Evolutionary conservation across 1,140 invertebrate species (phyloP).

Genomic region (Scaptomyza hsui): DNA sequence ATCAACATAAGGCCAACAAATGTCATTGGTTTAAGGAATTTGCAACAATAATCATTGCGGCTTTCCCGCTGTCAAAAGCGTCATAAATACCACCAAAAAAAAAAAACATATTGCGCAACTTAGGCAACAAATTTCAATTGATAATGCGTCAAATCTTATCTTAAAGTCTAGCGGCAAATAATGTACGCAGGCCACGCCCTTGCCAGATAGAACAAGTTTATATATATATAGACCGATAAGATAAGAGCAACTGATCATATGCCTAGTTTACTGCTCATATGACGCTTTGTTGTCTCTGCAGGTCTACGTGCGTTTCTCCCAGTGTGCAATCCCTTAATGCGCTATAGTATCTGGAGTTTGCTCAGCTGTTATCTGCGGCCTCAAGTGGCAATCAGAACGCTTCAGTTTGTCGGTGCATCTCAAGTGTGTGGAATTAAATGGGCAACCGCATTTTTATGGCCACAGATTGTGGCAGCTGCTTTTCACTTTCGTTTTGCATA

Average conservation of each 20-base stretch:
- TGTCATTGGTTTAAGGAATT: not conserved
- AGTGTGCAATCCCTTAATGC: slow-evolving; percentile 7
- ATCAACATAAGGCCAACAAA: not conserved
- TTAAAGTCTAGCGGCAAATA: slow-evolving; percentile 4
- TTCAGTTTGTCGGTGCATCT: slow-evolving; percentile 4
- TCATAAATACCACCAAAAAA: slow-evolving; percentile 8
- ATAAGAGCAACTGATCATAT: slow-evolving; percentile 31
- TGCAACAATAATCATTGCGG: not conserved
- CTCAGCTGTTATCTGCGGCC: slow-evolving; percentile 5
- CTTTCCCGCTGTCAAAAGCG: slow-evolving; percentile 14
- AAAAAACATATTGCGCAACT: slow-evolving; percentile 13
- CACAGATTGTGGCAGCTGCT: slow-evolving; percentile 30
- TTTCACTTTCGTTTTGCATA: slow-evolving; percentile 61
- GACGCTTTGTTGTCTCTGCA: slow-evolving; percentile 19
- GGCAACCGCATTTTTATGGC: slow-evolving; percentile 29
- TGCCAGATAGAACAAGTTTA: not conserved
- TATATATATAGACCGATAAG: slow-evolving; percentile 17
- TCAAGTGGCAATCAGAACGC: slow-evolving; percentile 39
- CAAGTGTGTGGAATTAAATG: slow-evolving; percentile 33
- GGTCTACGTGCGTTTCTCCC: slow-evolving; percentile 31
- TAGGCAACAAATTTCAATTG: slow-evolving; percentile 16
- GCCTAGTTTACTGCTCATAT: slow-evolving; percentile 10
- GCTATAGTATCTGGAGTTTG: not conserved
- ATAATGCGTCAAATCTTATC: slow-evolving; percentile 22
- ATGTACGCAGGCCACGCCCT: slow-evolving; percentile 1